phyloP scores from a whole-genome alignment of 1,140 invertebrate species.

The Trigoniulus corallinus region DNA sequence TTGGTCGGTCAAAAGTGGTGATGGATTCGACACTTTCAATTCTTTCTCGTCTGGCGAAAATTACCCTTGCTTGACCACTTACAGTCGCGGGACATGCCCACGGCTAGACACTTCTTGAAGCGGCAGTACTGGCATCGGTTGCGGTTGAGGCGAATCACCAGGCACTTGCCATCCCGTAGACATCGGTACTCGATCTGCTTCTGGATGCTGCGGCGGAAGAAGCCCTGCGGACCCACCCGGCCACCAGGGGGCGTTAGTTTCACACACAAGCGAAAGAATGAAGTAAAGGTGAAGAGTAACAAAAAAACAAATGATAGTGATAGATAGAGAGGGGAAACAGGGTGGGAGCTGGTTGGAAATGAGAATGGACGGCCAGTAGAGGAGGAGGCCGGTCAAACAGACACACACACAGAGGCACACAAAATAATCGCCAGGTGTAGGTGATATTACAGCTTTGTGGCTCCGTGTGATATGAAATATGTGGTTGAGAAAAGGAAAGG shows the following conservation, averaged over 20 bases:
- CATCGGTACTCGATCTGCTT: constrained; percentile 97
- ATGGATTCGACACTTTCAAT: too few relatives aligned
- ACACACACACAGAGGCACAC: too few relatives aligned
- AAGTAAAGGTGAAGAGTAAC: neutral
- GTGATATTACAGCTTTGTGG: too few relatives aligned
- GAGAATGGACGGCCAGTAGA: too few relatives aligned
- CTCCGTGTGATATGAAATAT: too few relatives aligned
- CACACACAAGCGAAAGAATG: neutral
- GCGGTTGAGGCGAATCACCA: constrained; percentile 86
- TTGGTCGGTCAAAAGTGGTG: too few relatives aligned
- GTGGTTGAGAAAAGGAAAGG: too few relatives aligned
- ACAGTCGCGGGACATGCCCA: constrained; percentile 97
- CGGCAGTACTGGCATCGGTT: constrained; percentile 97
- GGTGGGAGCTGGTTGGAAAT: too few relatives aligned
- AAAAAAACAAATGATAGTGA: constrained; percentile 5
- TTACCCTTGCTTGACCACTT: constrained; percentile 33
- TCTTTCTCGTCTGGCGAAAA: too few relatives aligned
- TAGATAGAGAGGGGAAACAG: too few relatives aligned
- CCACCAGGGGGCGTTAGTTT: neutral
- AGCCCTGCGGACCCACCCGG: constrained; percentile 32
- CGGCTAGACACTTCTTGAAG: constrained; percentile 94
- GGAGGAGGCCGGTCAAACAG: too few relatives aligned
- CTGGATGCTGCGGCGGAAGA: constrained; percentile 70
- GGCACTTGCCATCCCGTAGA: constrained; percentile 86
- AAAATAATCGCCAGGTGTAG: too few relatives aligned